Percentiles rank a stretch among this genome's conserved stretches.
These are phyloP conservation scores for Macquaria ambigua DNA, from an alignment of 2,113 vertebrate species.

Conservation along the genomic window DNA sequence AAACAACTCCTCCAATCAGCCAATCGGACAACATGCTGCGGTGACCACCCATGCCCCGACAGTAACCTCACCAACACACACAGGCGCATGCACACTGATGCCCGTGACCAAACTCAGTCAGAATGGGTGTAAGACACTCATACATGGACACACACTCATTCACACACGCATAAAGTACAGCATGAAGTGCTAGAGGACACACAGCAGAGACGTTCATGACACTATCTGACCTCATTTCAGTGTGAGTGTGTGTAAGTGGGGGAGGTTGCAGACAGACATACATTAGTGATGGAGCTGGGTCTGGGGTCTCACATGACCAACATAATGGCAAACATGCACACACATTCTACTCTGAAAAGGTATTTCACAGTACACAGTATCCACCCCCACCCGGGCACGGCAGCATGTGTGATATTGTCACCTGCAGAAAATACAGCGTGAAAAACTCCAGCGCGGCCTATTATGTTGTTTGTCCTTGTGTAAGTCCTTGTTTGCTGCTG, in stretches of 20 bases:
- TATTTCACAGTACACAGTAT: slow-evolving; percentile 8
- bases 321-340: slow-evolving; percentile 10
- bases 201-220: slow-evolving; percentile 60
- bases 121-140: slow-evolving; percentile 22
- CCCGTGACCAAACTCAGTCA: slow-evolving; percentile 3
- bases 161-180: slow-evolving; percentile 5
- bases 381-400: background rate
- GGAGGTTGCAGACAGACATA: slow-evolving; percentile 67
- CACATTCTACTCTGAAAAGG: slow-evolving; percentile 10
- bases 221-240: slow-evolving; percentile 74
- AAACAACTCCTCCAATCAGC: slow-evolving; percentile 71
- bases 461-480: slow-evolving; percentile 55
- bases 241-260: slow-evolving; percentile 46
- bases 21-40: slow-evolving; percentile 63
- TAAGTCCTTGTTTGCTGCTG: slow-evolving; percentile 47
- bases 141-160: slow-evolving; percentile 4
- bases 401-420: slow-evolving; percentile 31
- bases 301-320: slow-evolving; percentile 28
- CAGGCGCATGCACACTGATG: slow-evolving; percentile 16
- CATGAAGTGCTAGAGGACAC: slow-evolving; percentile 63
- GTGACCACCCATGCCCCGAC: slow-evolving; percentile 63
- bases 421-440: slow-evolving; percentile 43
- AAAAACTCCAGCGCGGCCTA: slow-evolving; percentile 33
- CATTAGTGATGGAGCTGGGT: slow-evolving; percentile 72
- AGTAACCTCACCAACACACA: slow-evolving; percentile 59